Evolutionary conservation across 2,797 vertebrate species (phyloP).

Genomic region (Chloroceryle amazona): DNA sequence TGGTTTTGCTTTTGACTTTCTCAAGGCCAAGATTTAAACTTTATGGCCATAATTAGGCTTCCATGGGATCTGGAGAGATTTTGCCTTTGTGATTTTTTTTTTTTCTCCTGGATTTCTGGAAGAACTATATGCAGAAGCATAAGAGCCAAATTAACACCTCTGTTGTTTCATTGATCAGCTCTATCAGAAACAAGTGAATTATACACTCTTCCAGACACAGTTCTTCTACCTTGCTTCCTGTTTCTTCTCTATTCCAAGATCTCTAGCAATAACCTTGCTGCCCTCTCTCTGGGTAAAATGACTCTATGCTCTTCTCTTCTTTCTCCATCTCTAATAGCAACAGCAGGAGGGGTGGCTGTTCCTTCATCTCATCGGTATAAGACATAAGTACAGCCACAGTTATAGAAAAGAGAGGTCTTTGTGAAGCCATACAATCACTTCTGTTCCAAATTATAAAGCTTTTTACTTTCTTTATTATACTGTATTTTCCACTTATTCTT

Average conservation of each 20-base stretch:
- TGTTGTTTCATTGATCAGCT: background rate
- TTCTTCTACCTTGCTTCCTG: background rate
- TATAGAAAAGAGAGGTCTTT: background rate
- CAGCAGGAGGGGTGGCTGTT: background rate
- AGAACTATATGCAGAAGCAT: background rate
- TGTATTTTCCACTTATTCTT: background rate
- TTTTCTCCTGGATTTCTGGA: background rate
- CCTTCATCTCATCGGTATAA: background rate
- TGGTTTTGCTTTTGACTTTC: background rate
- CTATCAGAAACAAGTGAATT: background rate
- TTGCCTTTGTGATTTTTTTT: background rate
- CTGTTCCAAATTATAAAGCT: background rate
- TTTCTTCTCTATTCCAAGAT: background rate
- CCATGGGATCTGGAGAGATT: background rate
- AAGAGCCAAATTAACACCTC: background rate
- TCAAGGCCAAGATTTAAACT: background rate
- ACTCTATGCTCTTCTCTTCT: background rate
- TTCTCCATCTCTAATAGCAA: background rate
- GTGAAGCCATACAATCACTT: background rate
- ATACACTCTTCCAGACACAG: background rate
- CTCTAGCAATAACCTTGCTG: background rate
- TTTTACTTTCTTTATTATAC: background rate
- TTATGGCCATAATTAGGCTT: background rate
- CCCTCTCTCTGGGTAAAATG: background rate
- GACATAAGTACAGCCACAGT: background rate